Evolutionary conservation across 2,888 invertebrate species (phyloP).

Genomic region (Oscheius sp.): DNA sequence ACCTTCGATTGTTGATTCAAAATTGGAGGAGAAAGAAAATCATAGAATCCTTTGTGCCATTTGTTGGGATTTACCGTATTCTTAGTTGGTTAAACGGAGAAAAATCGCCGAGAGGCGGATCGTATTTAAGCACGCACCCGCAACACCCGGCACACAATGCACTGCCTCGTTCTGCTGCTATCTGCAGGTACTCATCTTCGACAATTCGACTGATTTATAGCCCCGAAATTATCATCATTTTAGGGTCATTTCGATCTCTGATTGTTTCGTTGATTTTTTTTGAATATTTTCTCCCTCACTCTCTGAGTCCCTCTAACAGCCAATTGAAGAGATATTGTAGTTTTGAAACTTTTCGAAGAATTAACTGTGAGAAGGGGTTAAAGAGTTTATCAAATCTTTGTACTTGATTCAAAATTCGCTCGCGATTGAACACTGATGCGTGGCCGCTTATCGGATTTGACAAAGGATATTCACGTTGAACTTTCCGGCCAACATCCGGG

Average conservation of each 20-base stretch:
- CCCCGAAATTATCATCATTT: too few species aligned
- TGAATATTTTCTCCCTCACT: too few species aligned
- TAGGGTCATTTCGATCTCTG: too few species aligned
- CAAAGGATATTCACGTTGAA: slow-evolving; percentile 2
- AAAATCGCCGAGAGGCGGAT: slow-evolving; percentile 24
- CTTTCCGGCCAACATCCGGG: not conserved
- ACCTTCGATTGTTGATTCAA: too few species aligned
- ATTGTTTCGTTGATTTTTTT: too few species aligned
- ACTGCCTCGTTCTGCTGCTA: slow-evolving; percentile 23
- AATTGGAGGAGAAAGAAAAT: too few species aligned
- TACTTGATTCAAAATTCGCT: not conserved
- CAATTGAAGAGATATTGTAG: too few species aligned
- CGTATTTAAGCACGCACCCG: slow-evolving; percentile 21
- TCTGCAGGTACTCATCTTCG: slow-evolving; percentile 17
- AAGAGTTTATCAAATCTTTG: not conserved
- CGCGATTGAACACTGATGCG: slow-evolving; percentile 16
- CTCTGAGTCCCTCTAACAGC: too few species aligned
- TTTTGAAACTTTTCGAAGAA: too few species aligned
- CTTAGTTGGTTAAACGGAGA: not conserved
- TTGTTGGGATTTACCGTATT: slow-evolving; percentile 23
- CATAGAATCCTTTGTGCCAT: too few species aligned
- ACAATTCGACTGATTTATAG: too few species aligned
- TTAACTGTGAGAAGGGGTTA: too few species aligned
- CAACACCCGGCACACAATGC: slow-evolving; percentile 20
- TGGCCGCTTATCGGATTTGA: slow-evolving; percentile 21